A percentile compares a stretch with the other conserved stretches of the same genome.
phyloP scores from a whole-genome alignment of 2,888 invertebrate species.

The Cheilosia variabilis region DNA sequence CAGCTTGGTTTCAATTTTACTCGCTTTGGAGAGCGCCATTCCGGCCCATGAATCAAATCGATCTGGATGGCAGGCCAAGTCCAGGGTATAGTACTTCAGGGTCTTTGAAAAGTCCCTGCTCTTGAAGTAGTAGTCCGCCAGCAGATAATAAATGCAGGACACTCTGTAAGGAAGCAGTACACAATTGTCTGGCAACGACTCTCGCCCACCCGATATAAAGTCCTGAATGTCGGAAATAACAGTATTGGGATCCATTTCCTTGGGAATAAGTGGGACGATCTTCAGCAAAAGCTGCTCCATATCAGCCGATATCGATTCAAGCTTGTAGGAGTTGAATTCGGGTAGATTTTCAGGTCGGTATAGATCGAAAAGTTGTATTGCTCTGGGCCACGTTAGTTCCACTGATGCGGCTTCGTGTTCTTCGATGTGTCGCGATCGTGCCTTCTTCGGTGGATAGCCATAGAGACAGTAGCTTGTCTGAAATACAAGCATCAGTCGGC shows the following conservation, averaged over 20 bases:
- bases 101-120: conserved; percentile 90
- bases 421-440: conserved; percentile 83
- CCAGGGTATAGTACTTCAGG: conserved; percentile 91
- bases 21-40: conserved; percentile 91
- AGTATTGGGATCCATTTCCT: conserved; percentile 87
- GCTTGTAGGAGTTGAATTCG: conserved; percentile 90
- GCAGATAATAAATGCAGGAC: conserved; percentile 92
- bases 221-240: conserved; percentile 87
- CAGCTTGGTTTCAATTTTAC: conserved; percentile 91
- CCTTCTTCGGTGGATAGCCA: conserved; percentile 90
- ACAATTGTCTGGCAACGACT: conserved; percentile 85
- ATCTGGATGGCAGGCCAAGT: conserved; percentile 91
- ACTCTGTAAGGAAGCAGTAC: conserved; percentile 86
- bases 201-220: conserved; percentile 87
- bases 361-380: conserved; percentile 91
- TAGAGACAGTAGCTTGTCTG: conserved; percentile 91
- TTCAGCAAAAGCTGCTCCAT: conserved; percentile 90
- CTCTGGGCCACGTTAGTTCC: conserved; percentile 89
- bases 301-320: conserved; percentile 92
- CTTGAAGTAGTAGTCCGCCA: conserved; percentile 97
- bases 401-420: conserved; percentile 89
- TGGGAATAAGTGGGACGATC: conserved; percentile 88
- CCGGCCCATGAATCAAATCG: conserved; percentile 97
- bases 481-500: background rate
- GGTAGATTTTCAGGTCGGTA: conserved; percentile 92